Evolutionary conservation across 1,140 invertebrate genomes (phyloP), one percentile per base, ranked within the genome.

Genomic region (Meloidogyne exigua): DNA sequence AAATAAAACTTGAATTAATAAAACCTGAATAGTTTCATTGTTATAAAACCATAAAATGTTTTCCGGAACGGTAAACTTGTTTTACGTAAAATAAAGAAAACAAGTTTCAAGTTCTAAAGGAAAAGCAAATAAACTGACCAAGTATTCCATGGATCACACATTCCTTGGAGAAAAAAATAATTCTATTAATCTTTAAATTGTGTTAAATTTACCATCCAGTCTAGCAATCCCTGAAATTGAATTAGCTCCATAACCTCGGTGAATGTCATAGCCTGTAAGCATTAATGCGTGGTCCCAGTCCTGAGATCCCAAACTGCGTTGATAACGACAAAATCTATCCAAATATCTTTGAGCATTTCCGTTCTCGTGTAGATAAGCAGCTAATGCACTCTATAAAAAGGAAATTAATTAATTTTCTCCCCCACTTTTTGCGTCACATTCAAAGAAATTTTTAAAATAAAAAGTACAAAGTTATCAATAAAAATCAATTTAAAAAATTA

Each of bases 271-370:
- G 25, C 85, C 85, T 57, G 85, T 87, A 25, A 87, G 76, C 69
- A 87, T 64, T 57, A 87, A 73, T n/a, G 86, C 87, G 39, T 88
- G 86, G 70, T 87, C 85, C 86, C 86, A 87, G 63, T 88, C 87
- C 2, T 82, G 76, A 23, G 81, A 78, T 36, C 82, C 83, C 18
- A 87, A 76, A 77, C 76, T 79, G 67, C 82, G 32, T 72, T 87
- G 85, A 68, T 88, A 88, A 42, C 81, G 75, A 63, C 86, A 87
- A 75, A 87, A 87, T 44, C 80, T 68, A 67, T 87, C 85, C 44
- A 87, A 72, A 63, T 87, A 87, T 76, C 73, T 77, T 69, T 88
- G 85, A 57, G 85, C 85, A 73, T 87, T 80, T 44, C 85, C 85
- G 71, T 87, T 77, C 32, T 76, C 76, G 76, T 86, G 85, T 39